Evolutionary conservation across 2,888 invertebrate genomes (phyloP).

Genomic region (Baronia brevicornis): DNA sequence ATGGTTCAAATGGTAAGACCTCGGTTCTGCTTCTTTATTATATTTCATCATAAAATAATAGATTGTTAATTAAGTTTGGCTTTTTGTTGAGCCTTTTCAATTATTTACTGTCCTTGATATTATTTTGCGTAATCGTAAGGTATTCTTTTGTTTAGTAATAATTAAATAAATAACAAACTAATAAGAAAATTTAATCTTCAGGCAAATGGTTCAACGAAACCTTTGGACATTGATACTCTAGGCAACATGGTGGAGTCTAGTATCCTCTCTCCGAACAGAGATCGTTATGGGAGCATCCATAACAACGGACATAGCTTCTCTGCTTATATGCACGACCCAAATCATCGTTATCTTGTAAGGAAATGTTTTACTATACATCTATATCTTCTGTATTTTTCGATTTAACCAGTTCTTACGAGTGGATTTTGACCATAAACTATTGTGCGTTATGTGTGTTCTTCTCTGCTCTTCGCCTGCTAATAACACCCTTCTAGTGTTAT

Average conservation of each 20-base stretch:
- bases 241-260: constrained; percentile 84
- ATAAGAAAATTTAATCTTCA: constrained; percentile 37
- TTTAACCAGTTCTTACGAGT: no score
- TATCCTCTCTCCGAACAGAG: constrained; percentile 78
- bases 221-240: constrained; percentile 79
- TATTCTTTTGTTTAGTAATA: no score
- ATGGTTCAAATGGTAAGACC: constrained; percentile 72
- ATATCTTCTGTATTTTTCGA: no score
- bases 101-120: no score
- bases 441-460: no score
- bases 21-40: not conserved
- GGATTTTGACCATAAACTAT: no score
- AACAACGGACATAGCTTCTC: constrained; percentile 84
- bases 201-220: constrained; percentile 64
- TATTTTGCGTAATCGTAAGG: no score
- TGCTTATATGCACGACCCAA: constrained; percentile 84
- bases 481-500: no score
- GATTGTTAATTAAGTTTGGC: no score
- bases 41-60: not conserved
- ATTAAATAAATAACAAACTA: no score
- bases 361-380: not conserved
- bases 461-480: no score
- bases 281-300: constrained; percentile 82
- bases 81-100: no score
- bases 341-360: constrained; percentile 80